Evolutionary conservation across 2,888 invertebrate species (phyloP), one percentile per base, ranked within the genome.

Genomic region (Sisyra terminalis): DNA sequence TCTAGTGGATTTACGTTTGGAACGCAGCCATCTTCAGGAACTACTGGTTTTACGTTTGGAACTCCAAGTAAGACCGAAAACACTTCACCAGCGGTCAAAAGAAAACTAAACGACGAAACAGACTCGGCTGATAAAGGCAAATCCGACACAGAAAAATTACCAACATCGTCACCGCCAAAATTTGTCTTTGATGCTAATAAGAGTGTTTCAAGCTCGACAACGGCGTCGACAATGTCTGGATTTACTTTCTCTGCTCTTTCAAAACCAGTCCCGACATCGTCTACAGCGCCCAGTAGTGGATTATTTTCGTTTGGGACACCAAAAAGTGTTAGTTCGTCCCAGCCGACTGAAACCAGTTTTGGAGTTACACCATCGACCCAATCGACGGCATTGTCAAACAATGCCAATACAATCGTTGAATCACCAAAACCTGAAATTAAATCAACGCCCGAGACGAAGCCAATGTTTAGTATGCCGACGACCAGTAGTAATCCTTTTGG

Each of bases 21-120:
- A 17, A 5, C 14, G 3, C 4, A 32, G 8, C 32, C 32, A n/a
- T 17, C 10, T 15, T 3, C 37, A 8, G 37, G 45, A 34, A 11
- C 39, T 18, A 29, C 49, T 15, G 43, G 48, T 3, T 53, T 52
- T 31, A 47, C 50, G 2, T 55, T 54, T 46, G 48, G 48, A 29
- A 44, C 46, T 34, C 43, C 48, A 35, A 24, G 24, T 24, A 24
- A 24, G 7, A 24, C 24, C 24, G 24, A 3, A 7, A 7, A 24
- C 3, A 24, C 3, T 5, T 24, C 24, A 7, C 24, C 24, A n/a
- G n/a, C n/a, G 24, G 24, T 5, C 3, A 24, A 24, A 24, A 3
- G 24, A 24, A 37, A 45, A 6, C 43, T 48, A 9, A 49, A 49
- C 34, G n/a, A 16, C 47, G 8, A 50, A 29, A 36, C 44, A 31